Percentiles rank a stretch among this genome's conserved stretches.
phyloP scores from a whole-genome alignment of 2,113 vertebrate genomes.

The Sinocyclocheilus grahami region DNA sequence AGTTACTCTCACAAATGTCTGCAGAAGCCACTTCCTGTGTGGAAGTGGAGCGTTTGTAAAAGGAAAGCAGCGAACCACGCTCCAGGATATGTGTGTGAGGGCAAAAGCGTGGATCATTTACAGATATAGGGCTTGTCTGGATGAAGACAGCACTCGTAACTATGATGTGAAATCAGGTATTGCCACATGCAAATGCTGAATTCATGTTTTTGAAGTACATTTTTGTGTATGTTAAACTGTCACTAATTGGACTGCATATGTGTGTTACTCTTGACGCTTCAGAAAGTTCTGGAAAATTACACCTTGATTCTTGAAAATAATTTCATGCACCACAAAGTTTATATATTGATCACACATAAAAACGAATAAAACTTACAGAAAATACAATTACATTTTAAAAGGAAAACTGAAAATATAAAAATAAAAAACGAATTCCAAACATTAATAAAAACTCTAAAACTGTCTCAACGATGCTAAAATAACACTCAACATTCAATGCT shows the following conservation, averaged over 20 bases:
- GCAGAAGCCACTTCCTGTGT: constrained; percentile 54
- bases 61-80: constrained; percentile 5
- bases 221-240: not conserved
- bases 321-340: not conserved
- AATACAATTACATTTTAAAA: too few relatives aligned
- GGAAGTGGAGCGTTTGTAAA: constrained; percentile 44
- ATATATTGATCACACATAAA: not conserved
- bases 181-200: not conserved
- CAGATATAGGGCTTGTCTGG: not conserved
- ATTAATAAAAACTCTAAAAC: not conserved
- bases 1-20: not conserved
- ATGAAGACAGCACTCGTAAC: not conserved
- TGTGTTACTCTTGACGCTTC: not conserved
- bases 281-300: not conserved
- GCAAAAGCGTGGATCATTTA: not conserved
- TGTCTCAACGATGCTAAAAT: not conserved
- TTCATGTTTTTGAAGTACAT: not conserved
- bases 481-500: not conserved
- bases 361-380: too few relatives aligned
- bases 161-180: not conserved
- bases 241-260: too few relatives aligned
- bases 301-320: not conserved
- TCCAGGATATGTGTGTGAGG: constrained; percentile 6
- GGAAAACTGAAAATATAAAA: too few relatives aligned
- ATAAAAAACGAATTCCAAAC: not conserved